Conservation (phyloP, 2,888 invertebrate species). For the Quadroppia sp. region DNA sequence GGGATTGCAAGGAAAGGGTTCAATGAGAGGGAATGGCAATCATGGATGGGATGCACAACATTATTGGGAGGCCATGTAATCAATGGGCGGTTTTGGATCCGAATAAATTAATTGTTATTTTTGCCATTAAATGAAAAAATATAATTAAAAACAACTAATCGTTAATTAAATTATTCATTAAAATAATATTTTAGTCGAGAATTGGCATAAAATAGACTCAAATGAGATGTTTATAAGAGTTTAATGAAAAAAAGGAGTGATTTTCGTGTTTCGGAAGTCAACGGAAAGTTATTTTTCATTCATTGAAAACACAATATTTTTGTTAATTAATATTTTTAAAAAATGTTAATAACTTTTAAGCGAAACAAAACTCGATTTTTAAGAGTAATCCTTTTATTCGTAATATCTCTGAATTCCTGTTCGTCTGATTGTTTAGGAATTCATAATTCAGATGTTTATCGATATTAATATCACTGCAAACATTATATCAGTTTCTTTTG, state of each 20-base stretch:
- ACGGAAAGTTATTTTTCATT: neutral
- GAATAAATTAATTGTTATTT: neutral
- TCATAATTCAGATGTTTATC: conserved; percentile 27
- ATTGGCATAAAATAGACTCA: neutral
- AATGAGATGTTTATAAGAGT: neutral
- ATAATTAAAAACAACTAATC: neutral
- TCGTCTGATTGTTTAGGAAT: conserved; percentile 4
- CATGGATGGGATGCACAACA: neutral
- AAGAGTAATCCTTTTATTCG: neutral
- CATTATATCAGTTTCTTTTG: neutral
- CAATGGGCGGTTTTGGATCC: neutral
- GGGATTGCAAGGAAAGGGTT: neutral
- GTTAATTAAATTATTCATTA: conserved; percentile 19
- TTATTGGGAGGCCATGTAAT: neutral
- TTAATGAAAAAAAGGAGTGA: neutral
- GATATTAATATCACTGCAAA: neutral
- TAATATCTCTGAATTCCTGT: neutral
- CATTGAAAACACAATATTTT: neutral
- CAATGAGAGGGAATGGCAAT: neutral
- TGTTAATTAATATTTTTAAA: neutral
- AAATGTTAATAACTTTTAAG: too few relatives aligned
- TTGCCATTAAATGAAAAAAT: neutral
- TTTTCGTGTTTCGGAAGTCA: neutral
- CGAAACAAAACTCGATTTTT: too few relatives aligned
- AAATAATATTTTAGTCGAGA: neutral